Percentiles rank a stretch among this genome's conserved stretches.
Conservation (phyloP, 23 tunicate species). For the Phallusia fumigata region DNA sequence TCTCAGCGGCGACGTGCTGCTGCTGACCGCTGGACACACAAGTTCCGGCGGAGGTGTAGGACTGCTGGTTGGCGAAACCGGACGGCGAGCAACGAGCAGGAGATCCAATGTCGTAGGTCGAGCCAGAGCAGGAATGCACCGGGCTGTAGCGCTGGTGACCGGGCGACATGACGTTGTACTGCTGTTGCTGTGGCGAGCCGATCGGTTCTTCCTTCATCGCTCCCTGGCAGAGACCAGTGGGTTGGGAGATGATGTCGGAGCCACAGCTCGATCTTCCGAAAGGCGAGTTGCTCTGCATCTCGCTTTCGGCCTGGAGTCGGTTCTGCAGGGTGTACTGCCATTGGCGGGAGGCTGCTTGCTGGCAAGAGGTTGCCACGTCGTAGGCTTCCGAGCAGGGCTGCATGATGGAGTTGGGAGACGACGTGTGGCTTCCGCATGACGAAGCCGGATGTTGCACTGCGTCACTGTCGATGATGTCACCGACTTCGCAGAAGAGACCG, state of each 20-base stretch:
- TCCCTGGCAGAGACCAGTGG: conserved; percentile 16
- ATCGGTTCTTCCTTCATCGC: conserved; percentile 34
- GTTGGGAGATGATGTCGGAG: not conserved
- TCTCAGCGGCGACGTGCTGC: conserved; percentile 27
- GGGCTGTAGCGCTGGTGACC: conserved; percentile 31
- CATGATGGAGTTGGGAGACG: conserved; percentile 27
- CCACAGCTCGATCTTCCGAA: not conserved
- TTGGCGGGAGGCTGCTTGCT: conserved; percentile 17
- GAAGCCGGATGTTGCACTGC: not conserved
- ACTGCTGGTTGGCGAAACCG: conserved; percentile 23
- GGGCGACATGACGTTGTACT: conserved; percentile 25
- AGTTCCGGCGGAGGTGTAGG: conserved; percentile 20
- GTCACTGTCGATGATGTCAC: conserved; percentile 36
- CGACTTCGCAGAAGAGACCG: conserved; percentile 60
- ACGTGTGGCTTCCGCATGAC: conserved; percentile 18
- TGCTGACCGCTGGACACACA: conserved; percentile 7
- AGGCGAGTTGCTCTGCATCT: not conserved
- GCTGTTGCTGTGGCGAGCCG: conserved; percentile 31
- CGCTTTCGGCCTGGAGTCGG: not conserved
- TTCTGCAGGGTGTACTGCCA: conserved; percentile 13
- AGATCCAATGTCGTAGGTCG: conserved; percentile 19
- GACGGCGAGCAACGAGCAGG: conserved; percentile 43
- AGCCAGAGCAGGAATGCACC: conserved; percentile 36
- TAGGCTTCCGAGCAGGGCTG: conserved; percentile 23
- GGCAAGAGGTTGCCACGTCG: conserved; percentile 2